Base-by-base conservation (phyloP, 2,888 invertebrate genomes). In the Phortica okadai region DNA sequence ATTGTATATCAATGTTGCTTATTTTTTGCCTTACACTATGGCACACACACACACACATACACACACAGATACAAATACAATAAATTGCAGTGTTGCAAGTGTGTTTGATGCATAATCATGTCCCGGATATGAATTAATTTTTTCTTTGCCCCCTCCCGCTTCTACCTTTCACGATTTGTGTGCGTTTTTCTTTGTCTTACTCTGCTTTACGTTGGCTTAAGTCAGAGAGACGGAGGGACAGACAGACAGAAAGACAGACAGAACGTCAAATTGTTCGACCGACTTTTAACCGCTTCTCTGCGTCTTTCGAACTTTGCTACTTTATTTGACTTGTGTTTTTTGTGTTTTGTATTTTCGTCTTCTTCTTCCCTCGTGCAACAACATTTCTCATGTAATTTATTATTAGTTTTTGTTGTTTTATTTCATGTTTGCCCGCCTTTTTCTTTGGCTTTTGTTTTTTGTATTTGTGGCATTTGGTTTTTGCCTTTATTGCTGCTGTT, bases 41-140 rank as follows among this genome's bases (percentile, higher is more conserved):
- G 33, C 33, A 79, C 78, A 80, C 82, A 84, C 79, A 84, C 83
- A 72, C 81, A 81, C 78, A 79, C 78, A 58, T 50, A 77, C 75
- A 79, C 75, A 75, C 66, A 74, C 33, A 16, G 41, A 66, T 82
- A 80, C 80, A 82, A 78, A 80, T 76, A 77, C 78, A 84, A 33
- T 33, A 33, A 33, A 33, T 33, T 33, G 33, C 33, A 33, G 33
- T 33, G 33, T 33, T 33, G 33, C 33, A 33, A 33, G 33, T 33
- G 33, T 33, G 33, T 88, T 82, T 81, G 84, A 77, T 85, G 83
- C 84, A 88, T 87, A 89, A 88, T 88, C 88, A 89, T 87, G 78
- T 81, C 82, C 88, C 89, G 88, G 88, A 88, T 88, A 86, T 89
- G 89, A 89, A 89, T 88, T 86, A 86, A 83, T 88, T 87, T 89